These are phyloP conservation scores for Sphecodes monilicornis DNA, from an alignment of 2,888 invertebrate species.

Conservation along the genomic window DNA sequence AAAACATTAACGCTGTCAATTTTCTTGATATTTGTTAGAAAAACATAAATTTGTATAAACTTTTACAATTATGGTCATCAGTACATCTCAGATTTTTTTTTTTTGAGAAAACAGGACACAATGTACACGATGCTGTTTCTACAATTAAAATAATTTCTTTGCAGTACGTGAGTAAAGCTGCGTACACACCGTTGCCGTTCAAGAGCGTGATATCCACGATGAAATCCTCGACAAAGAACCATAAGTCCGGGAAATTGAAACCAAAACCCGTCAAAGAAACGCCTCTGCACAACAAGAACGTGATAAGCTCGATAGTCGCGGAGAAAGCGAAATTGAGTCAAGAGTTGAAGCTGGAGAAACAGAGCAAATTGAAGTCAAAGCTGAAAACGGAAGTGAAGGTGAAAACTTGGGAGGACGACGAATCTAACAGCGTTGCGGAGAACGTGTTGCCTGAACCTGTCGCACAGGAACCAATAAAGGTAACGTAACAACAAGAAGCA, in stretches of 20 bases:
- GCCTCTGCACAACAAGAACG: constrained; percentile 80
- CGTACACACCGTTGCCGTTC: constrained; percentile 77
- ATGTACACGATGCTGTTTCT: background rate
- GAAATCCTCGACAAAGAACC: constrained; percentile 73
- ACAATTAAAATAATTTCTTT: constrained; percentile 28
- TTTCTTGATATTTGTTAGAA: too few species aligned
- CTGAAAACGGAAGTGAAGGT: constrained; percentile 90
- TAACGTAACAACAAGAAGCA: too few species aligned
- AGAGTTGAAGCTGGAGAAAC: constrained; percentile 78
- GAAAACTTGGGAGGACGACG: constrained; percentile 86
- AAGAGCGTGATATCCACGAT: constrained; percentile 73
- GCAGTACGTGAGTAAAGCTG: constrained; percentile 75
- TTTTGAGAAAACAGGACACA: background rate
- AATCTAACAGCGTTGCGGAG: constrained; percentile 65
- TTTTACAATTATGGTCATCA: too few species aligned
- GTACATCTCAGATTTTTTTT: background rate
- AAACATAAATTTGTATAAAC: too few species aligned
- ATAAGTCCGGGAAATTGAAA: constrained; percentile 76
- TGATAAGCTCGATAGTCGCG: constrained; percentile 82
- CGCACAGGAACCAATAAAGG: constrained; percentile 42
- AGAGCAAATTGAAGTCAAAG: constrained; percentile 89
- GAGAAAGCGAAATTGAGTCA: constrained; percentile 81
- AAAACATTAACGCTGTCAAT: too few species aligned
- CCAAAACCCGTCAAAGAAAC: constrained; percentile 79
- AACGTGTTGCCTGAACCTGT: constrained; percentile 59